A percentile compares a stretch with the other conserved stretches of the same genome.
Conservation (phyloP, 2,113 vertebrate species). For the Edolisoma coerulescens region DNA sequence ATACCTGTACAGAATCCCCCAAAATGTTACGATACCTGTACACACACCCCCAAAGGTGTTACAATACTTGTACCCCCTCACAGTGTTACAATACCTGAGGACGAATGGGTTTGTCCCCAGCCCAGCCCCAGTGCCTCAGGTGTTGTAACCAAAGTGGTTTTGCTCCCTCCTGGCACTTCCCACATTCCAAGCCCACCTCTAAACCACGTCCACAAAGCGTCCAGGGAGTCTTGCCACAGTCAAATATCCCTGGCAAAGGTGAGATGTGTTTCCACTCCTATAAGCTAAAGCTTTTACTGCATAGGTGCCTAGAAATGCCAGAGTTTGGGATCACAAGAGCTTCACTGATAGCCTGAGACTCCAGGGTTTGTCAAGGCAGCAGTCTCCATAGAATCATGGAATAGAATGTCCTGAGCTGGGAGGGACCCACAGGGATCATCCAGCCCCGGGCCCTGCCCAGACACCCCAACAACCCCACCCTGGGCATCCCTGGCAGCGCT, state of each 20-base stretch:
- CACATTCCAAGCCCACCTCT: neutral
- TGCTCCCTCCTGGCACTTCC: neutral
- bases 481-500: neutral
- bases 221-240: neutral
- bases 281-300: neutral
- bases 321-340: neutral
- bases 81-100: neutral
- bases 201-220: neutral
- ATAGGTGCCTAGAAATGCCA: neutral
- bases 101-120: neutral
- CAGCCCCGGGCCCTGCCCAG: neutral
- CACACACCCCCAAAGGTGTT: too few species aligned
- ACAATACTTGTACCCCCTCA: neutral
- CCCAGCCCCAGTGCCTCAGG: neutral
- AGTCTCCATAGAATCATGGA: neutral
- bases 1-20: too few species aligned
- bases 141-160: neutral
- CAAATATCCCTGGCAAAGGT: neutral
- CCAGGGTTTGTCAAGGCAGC: neutral
- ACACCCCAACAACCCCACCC: neutral
- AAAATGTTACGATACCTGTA: neutral
- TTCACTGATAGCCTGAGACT: neutral
- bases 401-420: neutral
- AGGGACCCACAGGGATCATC: accelerated
- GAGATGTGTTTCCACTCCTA: neutral